Conservation (phyloP, 2,888 invertebrate genomes). For the Drosophila kuntzei region DNA sequence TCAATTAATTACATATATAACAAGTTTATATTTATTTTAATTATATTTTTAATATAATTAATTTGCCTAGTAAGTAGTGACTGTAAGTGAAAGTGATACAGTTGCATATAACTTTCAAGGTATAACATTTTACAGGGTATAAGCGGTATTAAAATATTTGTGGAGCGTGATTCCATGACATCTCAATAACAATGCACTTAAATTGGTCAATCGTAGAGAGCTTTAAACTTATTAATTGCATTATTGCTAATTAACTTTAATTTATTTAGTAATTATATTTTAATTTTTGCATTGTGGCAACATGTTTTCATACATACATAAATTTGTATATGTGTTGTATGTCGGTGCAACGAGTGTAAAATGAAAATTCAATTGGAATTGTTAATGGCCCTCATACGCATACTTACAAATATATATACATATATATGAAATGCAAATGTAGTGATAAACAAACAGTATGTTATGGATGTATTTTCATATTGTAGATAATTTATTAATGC, state of each 20-base stretch:
- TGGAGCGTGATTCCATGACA: background rate
- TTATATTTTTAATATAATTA: too few relatives aligned
- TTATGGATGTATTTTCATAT: conserved; percentile 33
- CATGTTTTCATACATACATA: conserved; percentile 8
- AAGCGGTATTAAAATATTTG: too few relatives aligned
- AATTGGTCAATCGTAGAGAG: conserved; percentile 23
- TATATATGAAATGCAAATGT: background rate
- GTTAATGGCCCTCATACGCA: conserved; percentile 45
- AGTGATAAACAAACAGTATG: conserved; percentile 20
- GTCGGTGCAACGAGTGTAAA: conserved; percentile 28
- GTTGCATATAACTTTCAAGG: too few relatives aligned
- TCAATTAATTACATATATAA: too few relatives aligned
- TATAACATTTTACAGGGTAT: background rate
- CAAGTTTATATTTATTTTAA: too few relatives aligned
- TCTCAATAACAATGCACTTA: conserved; percentile 3
- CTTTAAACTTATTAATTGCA: conserved; percentile 41
- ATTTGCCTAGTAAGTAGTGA: too few relatives aligned
- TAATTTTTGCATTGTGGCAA: conserved; percentile 41
- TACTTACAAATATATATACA: conserved; percentile 1
- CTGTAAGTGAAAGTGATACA: too few relatives aligned
- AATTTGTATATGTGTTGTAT: conserved; percentile 9
- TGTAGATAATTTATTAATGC: conserved; percentile 75
- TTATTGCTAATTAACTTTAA: conserved; percentile 57
- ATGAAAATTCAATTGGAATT: conserved; percentile 64
- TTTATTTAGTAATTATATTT: conserved; percentile 60